Base-by-base conservation (phyloP, 92 coral and sea anemone genomes). In the Phymanthus crucifer region DNA sequence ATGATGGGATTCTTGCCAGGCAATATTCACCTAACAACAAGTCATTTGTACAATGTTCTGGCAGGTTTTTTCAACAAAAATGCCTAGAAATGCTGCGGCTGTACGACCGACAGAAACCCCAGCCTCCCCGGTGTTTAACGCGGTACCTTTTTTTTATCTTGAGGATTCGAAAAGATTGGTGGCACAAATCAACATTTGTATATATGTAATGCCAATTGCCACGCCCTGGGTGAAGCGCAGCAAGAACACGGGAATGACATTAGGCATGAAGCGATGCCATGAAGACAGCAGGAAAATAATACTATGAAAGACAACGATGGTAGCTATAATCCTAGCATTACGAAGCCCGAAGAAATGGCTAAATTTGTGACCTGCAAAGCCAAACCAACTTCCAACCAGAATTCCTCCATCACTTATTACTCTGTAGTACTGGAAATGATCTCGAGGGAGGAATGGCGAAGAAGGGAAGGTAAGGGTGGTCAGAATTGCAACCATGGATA, bases 371-470 rank as follows among this genome's bases (percentile, higher is more conserved):
- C 38, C 23, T 10, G 29, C 1, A 40, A 67, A 50, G 8, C 58
- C 23, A 14, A 74, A 33, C 58, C 78, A 1, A 52, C 78, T 68
- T 24, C 78, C 78, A 3, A 50, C 5, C 34, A 74, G 0, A 16
- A 46, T 46, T 17, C 78, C 78, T 14, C 27, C 26, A 36, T 74
- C 78, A 17, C 35, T 32, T 6, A 32, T 2, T 19, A 74, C 4
- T 33, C 78, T 45, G 67, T 50, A 74, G 66, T 74, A 74, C 65
- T 74, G 78, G 43, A 36, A 74, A 43, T 74, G 78, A 47, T 50
- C 66, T 21, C 78, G 78, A 17, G 58, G 35, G 58, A 18, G 66
- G 26, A 74, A 74, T 74, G 78, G 78, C n/a, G 78, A 31, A 2
- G 65, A 45, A 3, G 78, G 78, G 26, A 74, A 52, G 3, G 78